These are phyloP conservation scores for Hemibagrus wyckioides DNA, from an alignment of 2,113 vertebrate genomes.

Conservation along the genomic window DNA sequence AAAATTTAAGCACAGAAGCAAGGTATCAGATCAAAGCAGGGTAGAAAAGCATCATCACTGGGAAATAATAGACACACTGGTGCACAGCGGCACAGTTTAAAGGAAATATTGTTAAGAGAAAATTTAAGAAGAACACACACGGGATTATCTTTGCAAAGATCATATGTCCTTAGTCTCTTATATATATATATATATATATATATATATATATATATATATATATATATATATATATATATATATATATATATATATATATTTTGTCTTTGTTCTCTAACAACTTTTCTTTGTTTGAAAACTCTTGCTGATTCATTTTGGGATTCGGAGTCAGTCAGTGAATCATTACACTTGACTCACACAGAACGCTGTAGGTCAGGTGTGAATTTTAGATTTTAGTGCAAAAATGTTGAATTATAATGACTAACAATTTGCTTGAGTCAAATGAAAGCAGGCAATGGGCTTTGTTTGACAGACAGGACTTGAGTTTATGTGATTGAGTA, in stretches of 20 bases:
- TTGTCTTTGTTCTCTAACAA: background rate
- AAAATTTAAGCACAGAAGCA: background rate
- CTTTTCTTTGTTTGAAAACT: background rate
- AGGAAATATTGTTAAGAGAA: background rate
- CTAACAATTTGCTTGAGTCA: background rate
- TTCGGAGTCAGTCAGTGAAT: background rate
- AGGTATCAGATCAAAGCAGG: background rate
- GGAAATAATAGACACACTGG: background rate
- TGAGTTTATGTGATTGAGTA: background rate
- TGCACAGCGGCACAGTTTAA: background rate
- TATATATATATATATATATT: too few species aligned
- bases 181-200: too few species aligned
- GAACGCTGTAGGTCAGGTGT: background rate
- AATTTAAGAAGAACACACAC: background rate
- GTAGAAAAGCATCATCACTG: background rate
- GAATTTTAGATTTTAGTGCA: background rate
- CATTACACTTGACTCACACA: background rate
- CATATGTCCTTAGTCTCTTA: background rate
- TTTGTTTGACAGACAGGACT: background rate
- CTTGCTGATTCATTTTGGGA: background rate
- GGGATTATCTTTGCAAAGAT: background rate
- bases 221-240: too few species aligned
- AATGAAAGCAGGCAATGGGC: background rate
- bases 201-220: too few species aligned
- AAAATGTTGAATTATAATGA: background rate